Evolutionary conservation across 2,888 invertebrate genomes (phyloP).

Genomic region (Cryptops parisi): DNA sequence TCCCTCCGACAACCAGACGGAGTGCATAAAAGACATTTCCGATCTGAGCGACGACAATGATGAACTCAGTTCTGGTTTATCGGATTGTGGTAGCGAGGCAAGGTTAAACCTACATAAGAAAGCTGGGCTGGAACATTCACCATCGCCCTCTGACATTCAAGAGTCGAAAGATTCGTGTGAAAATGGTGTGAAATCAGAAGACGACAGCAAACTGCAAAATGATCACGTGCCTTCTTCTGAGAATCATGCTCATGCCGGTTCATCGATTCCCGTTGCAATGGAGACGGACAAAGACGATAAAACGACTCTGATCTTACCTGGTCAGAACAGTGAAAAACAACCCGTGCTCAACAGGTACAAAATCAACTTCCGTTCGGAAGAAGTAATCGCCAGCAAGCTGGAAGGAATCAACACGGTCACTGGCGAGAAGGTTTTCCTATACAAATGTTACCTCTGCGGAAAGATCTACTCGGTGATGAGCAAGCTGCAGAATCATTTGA

Average conservation of each 20-base stretch:
- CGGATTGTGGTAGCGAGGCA: slow-evolving; percentile 7
- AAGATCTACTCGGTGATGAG: slow-evolving; percentile 27
- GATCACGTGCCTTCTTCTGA: slow-evolving; percentile 14
- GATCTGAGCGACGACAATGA: slow-evolving; percentile 10
- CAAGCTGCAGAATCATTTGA: slow-evolving; percentile 28
- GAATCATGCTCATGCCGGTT: slow-evolving; percentile 10
- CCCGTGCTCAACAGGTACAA: slow-evolving; percentile 12
- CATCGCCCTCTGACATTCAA: no score
- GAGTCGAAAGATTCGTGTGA: no score
- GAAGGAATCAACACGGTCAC: slow-evolving; percentile 27
- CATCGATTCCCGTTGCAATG: slow-evolving; percentile 23
- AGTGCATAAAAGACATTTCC: background rate
- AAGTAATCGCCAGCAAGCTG: slow-evolving; percentile 27
- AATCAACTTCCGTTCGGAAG: slow-evolving; percentile 22
- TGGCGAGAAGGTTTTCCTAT: slow-evolving; percentile 27
- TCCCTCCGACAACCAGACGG: background rate
- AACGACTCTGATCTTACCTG: slow-evolving; percentile 1
- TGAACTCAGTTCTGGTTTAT: slow-evolving; percentile 11
- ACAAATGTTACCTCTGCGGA: slow-evolving; percentile 30
- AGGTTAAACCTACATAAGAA: background rate
- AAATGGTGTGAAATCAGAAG: background rate
- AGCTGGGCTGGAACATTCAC: background rate
- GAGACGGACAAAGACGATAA: slow-evolving; percentile 7
- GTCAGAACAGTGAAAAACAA: slow-evolving; percentile 4
- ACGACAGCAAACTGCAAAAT: background rate